These are phyloP conservation scores for Mesaphorura yosii DNA, from an alignment of 1,140 invertebrate genomes.

Conservation along the genomic window DNA sequence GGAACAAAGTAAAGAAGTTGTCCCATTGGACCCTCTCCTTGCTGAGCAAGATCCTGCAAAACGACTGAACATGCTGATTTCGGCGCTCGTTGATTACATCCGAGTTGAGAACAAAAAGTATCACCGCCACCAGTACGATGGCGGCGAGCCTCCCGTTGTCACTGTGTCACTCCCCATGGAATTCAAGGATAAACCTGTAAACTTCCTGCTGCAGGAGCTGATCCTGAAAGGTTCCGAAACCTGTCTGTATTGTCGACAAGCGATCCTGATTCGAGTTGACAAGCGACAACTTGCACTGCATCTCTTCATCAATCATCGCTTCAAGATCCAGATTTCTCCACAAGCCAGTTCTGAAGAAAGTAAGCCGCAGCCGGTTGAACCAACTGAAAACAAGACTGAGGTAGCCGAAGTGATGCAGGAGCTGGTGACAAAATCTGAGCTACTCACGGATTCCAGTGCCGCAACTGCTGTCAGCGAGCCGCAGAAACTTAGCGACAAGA, in stretches of 20 bases:
- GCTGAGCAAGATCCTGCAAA: slow-evolving; percentile 15
- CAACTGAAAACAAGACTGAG: not conserved
- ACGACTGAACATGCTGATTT: slow-evolving; percentile 16
- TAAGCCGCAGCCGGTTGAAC: not conserved
- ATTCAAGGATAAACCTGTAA: no score
- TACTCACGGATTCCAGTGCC: no score
- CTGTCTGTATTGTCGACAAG: slow-evolving; percentile 74
- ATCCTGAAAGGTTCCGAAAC: slow-evolving; percentile 32
- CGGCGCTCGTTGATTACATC: slow-evolving; percentile 15
- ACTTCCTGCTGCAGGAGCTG: slow-evolving; percentile 24
- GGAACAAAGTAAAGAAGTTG: no score
- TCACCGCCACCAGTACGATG: not conserved
- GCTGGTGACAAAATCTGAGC: no score
- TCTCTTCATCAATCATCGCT: slow-evolving; percentile 61
- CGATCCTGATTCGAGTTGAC: slow-evolving; percentile 65
- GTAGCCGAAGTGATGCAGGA: no score
- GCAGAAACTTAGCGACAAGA: not conserved
- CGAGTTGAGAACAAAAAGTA: not conserved
- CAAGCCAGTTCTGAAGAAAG: no score
- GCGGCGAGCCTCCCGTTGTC: not conserved
- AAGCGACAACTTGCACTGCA: slow-evolving; percentile 64
- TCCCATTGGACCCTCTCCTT: slow-evolving; percentile 24
- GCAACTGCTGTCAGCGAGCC: no score
- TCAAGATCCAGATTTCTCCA: not conserved
- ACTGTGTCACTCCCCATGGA: not conserved